A percentile compares a stretch with the other conserved stretches of the same genome.
Conservation (phyloP, 2,888 invertebrate species). For the Antitype chi region DNA sequence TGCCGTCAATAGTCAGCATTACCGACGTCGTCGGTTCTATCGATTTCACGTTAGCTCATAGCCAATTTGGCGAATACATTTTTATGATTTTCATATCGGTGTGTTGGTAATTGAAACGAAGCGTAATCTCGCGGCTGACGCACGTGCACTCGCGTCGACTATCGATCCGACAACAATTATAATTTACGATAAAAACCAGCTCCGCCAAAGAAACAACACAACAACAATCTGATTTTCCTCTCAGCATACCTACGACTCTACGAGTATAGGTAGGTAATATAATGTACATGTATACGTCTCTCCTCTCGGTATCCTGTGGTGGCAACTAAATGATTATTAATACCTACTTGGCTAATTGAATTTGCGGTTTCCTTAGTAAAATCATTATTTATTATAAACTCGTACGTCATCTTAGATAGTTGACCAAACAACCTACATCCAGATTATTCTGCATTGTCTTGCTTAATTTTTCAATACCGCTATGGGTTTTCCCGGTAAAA, state of each 20-base stretch:
- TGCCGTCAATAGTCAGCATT: slow-evolving; percentile 61
- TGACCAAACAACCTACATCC: not conserved
- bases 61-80: slow-evolving; percentile 77
- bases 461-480: not conserved
- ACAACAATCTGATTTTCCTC: slow-evolving; percentile 61
- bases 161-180: slow-evolving; percentile 75
- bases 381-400: not conserved
- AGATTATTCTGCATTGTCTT: not conserved
- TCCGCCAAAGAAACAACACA: slow-evolving; percentile 63
- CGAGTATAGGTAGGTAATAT: slow-evolving; percentile 12
- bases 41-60: slow-evolving; percentile 70
- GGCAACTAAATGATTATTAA: slow-evolving; percentile 38
- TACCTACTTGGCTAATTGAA: slow-evolving; percentile 23
- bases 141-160: slow-evolving; percentile 74
- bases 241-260: slow-evolving; percentile 33
- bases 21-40: slow-evolving; percentile 48
- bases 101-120: slow-evolving; percentile 76
- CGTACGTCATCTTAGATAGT: not conserved
- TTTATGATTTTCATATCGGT: slow-evolving; percentile 81
- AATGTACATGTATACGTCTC: not conserved
- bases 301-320: slow-evolving; percentile 34
- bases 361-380: slow-evolving; percentile 57
- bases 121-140: slow-evolving; percentile 79
- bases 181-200: slow-evolving; percentile 75
- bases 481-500: not conserved